Evolutionary conservation across 2,113 vertebrate genomes (phyloP).

Genomic region (Meriones unguiculatus): DNA sequence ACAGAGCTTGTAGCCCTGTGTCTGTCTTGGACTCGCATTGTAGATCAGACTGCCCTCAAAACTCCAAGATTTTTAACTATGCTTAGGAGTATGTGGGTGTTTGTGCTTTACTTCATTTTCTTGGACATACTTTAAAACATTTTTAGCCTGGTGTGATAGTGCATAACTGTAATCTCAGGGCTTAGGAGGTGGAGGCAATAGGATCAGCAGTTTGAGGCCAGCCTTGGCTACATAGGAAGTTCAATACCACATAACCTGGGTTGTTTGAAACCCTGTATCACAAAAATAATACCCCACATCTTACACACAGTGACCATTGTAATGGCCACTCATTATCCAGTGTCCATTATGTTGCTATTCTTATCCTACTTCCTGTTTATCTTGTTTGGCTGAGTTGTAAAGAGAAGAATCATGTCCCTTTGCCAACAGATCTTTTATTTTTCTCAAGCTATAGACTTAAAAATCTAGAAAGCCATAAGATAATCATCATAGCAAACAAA

Average conservation of each 20-base stretch:
- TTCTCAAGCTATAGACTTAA: not conserved
- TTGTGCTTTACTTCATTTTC: not conserved
- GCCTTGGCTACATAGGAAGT: not conserved
- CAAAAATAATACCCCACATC: not conserved
- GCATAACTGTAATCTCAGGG: not conserved
- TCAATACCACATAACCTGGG: not conserved
- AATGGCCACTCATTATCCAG: not conserved
- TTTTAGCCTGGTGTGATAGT: not conserved
- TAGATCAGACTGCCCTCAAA: too few relatives aligned
- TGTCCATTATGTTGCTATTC: not conserved
- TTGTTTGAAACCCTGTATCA: not conserved
- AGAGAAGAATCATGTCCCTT: not conserved
- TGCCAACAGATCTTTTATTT: not conserved
- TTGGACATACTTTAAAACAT: not conserved
- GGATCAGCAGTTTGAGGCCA: not conserved
- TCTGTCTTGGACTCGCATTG: too few relatives aligned
- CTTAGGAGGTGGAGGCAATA: not conserved
- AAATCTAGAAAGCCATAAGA: not conserved
- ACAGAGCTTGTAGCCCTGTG: too few relatives aligned
- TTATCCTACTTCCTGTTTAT: not conserved
- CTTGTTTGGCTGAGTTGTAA: not conserved
- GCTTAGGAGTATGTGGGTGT: not conserved
- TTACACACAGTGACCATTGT: not conserved
- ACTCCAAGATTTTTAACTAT: not conserved
- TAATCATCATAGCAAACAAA: not conserved